Evolutionary conservation across 2,888 invertebrate genomes (phyloP).

Genomic region (Teinopalpus imperialis): DNA sequence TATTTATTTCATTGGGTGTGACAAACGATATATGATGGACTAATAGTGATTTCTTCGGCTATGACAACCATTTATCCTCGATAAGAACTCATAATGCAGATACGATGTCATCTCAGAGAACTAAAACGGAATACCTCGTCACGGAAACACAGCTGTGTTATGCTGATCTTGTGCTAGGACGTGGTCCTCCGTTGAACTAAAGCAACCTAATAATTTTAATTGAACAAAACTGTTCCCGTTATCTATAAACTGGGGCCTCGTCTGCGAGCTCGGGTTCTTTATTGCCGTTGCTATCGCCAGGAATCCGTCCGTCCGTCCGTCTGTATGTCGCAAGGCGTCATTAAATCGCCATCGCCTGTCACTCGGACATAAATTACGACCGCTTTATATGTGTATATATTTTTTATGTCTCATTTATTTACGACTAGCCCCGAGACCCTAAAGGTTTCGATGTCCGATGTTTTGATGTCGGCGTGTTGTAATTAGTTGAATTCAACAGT

Average conservation of each 20-base stretch:
- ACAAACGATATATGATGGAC: no score
- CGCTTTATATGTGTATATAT: constrained; percentile 63
- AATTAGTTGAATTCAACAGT: neutral
- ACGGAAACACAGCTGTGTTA: no score
- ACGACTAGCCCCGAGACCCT: constrained; percentile 16
- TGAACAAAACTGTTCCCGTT: constrained; percentile 4
- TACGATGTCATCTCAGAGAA: no score
- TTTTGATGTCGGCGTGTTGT: constrained; percentile 2
- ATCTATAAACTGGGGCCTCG: neutral
- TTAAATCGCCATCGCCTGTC: constrained; percentile 57
- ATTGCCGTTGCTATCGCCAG: constrained; percentile 39
- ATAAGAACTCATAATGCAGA: no score
- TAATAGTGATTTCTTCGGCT: no score
- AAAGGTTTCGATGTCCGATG: neutral
- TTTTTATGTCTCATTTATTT: constrained; percentile 49
- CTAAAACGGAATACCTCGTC: no score
- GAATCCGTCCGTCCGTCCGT: constrained; percentile 50
- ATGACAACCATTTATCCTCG: no score
- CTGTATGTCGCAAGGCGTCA: constrained; percentile 43
- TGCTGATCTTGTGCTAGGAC: no score
- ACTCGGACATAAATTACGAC: constrained; percentile 61
- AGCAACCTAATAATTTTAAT: no score
- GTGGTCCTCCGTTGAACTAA: no score
- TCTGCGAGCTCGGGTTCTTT: constrained; percentile 1
- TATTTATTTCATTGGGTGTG: no score